These are phyloP conservation scores for Drosophila engyochracea DNA, from an alignment of 2,888 invertebrate species.

Conservation along the genomic window DNA sequence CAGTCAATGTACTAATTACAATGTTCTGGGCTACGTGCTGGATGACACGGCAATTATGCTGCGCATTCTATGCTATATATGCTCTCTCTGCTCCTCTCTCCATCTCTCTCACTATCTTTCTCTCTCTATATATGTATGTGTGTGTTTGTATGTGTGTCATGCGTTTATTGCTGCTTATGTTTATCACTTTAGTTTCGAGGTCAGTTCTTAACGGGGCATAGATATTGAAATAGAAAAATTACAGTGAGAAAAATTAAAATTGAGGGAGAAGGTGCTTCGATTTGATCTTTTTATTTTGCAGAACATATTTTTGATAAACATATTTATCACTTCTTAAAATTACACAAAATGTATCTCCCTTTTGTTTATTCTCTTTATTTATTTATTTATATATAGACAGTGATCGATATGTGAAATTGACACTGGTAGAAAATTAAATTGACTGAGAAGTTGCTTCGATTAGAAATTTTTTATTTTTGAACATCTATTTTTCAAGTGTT, in stretches of 20 bases:
- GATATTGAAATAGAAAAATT: constrained; percentile 14
- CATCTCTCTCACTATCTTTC: neutral
- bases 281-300: neutral
- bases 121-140: neutral
- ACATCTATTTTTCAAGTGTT: too few relatives aligned
- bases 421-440: neutral
- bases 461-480: neutral
- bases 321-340: too few relatives aligned
- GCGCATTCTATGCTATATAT: neutral
- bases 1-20: constrained; percentile 12
- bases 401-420: too few relatives aligned
- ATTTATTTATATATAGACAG: too few relatives aligned
- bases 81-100: neutral
- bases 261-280: neutral
- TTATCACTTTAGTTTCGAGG: constrained; percentile 52
- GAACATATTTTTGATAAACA: neutral
- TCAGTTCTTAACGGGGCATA: constrained; percentile 47
- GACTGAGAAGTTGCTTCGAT: neutral
- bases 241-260: neutral
- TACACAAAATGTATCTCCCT: too few relatives aligned
- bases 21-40: constrained; percentile 65
- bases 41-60: constrained; percentile 65
- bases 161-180: constrained; percentile 16
- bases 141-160: constrained; percentile 22
- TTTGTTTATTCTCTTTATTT: too few relatives aligned